Evolutionary conservation across 2,797 vertebrate species (phyloP).

Genomic region (Garrulus glandarius): DNA sequence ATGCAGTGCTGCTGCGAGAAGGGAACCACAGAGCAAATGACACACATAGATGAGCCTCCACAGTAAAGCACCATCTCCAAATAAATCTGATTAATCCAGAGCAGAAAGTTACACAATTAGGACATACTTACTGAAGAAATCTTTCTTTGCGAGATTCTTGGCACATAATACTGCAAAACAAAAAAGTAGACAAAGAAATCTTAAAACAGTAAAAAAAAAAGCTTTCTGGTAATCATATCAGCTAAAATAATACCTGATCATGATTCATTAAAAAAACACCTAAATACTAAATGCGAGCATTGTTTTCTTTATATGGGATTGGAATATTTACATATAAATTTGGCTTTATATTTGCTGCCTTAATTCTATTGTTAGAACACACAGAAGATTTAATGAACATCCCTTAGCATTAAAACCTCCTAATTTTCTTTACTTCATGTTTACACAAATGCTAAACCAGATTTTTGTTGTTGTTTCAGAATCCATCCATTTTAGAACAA

Average conservation of each 20-base stretch:
- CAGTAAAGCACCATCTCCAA: not conserved
- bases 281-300: not conserved
- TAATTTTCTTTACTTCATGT: not conserved
- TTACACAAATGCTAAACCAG: not conserved
- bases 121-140: constrained; percentile 97
- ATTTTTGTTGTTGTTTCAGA: not conserved
- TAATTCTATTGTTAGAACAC: not conserved
- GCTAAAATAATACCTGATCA: not conserved
- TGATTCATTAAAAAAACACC: not conserved
- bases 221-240: not conserved
- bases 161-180: constrained; percentile 94
- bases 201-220: not conserved
- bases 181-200: constrained; percentile 21
- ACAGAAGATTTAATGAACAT: not conserved
- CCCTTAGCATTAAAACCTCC: not conserved
- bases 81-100: not conserved
- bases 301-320: not conserved
- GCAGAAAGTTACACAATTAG: not conserved
- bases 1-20: not conserved
- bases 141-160: constrained; percentile 99
- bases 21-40: not conserved
- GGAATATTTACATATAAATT: not conserved
- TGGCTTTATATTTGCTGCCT: not conserved
- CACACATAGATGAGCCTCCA: not conserved
- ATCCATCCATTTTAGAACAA: not conserved